Percentiles rank a stretch among this genome's conserved stretches.
These are phyloP conservation scores for Phyllotis vaccarum DNA, from an alignment of 2,797 vertebrate genomes.

Conservation along the genomic window DNA sequence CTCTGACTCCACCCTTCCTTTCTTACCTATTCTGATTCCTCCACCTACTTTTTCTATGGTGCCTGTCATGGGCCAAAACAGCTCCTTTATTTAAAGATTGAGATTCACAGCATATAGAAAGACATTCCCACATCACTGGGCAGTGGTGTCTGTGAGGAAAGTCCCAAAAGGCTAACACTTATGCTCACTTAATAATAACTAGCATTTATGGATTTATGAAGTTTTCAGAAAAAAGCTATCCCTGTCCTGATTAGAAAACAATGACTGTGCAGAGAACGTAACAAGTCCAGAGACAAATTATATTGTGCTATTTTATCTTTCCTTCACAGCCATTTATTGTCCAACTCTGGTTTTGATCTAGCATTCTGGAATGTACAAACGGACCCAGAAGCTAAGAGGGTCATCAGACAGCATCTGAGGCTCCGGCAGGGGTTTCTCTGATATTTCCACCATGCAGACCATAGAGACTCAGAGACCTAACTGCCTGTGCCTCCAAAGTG, in stretches of 20 bases:
- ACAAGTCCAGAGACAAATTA: neutral
- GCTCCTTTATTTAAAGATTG: too few species aligned
- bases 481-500: neutral
- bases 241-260: neutral
- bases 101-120: too few species aligned
- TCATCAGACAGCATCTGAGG: neutral
- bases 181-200: neutral
- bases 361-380: neutral
- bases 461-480: neutral
- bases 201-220: neutral
- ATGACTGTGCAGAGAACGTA: neutral
- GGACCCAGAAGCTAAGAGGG: neutral
- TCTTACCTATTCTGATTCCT: too few species aligned
- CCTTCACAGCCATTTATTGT: neutral
- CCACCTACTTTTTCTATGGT: too few species aligned
- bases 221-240: neutral
- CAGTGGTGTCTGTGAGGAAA: neutral
- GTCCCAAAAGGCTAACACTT: neutral
- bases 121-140: too few species aligned
- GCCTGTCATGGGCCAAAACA: too few species aligned
- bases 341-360: neutral
- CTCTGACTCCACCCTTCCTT: too few species aligned
- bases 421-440: neutral
- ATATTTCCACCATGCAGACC: neutral
- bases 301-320: neutral